Evolutionary conservation across 1,140 invertebrate genomes (phyloP).

Genomic region (Drosophila varians): DNA sequence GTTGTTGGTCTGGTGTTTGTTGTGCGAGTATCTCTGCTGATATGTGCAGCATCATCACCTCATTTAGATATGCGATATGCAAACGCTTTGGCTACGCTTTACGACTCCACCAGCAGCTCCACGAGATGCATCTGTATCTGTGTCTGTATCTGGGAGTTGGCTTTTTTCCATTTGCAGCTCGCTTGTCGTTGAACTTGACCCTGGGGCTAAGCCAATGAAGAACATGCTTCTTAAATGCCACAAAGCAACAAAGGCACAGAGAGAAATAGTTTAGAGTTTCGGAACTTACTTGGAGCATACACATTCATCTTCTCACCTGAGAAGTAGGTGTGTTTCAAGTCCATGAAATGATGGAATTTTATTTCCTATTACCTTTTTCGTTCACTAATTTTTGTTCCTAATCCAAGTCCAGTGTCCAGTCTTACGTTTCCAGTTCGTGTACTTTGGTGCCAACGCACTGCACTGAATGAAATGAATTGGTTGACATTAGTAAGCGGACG

Average conservation of each 20-base stretch:
- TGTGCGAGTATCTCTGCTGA: slow-evolving; percentile 70
- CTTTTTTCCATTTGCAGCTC: slow-evolving; percentile 35
- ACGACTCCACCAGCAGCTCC: slow-evolving; percentile 43
- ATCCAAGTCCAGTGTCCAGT: slow-evolving; percentile 2
- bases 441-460: slow-evolving; percentile 66
- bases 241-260: slow-evolving; percentile 33
- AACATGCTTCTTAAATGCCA: slow-evolving; percentile 78
- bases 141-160: slow-evolving; percentile 13
- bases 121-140: not conserved
- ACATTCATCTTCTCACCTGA: no score
- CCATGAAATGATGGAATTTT: no score
- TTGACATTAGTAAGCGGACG: slow-evolving; percentile 73
- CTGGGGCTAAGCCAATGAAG: slow-evolving; percentile 71
- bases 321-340: no score
- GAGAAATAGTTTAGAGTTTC: not conserved
- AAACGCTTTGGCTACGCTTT: slow-evolving; percentile 65
- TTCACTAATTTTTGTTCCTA: not conserved
- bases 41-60: slow-evolving; percentile 80
- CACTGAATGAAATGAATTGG: slow-evolving; percentile 81
- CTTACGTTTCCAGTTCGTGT: slow-evolving; percentile 9
- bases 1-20: slow-evolving; percentile 56
- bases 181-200: slow-evolving; percentile 71
- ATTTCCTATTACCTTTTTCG: no score
- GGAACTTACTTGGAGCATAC: no score
- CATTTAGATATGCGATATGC: slow-evolving; percentile 81